phyloP scores from a whole-genome alignment of 2,113 vertebrate species.

The Caracal caracal region DNA sequence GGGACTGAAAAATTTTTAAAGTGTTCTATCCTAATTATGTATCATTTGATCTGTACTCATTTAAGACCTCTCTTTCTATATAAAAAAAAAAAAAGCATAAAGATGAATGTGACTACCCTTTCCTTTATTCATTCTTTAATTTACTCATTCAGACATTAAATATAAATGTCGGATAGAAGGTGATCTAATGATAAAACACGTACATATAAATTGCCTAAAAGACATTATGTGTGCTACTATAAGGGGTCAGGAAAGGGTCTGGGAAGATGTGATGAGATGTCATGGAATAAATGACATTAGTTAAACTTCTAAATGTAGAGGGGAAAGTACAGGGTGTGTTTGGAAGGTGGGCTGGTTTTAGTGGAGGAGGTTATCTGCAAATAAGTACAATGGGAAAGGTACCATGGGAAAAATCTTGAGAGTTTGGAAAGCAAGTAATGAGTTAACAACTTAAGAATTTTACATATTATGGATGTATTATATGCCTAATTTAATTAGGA shows the following conservation, averaged over 20 bases:
- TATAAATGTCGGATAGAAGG: not conserved
- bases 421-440: constrained; percentile 11
- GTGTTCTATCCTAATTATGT: not conserved
- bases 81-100: not conserved
- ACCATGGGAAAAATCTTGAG: not conserved
- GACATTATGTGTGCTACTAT: not conserved
- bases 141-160: constrained; percentile 6
- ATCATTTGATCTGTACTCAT: not conserved
- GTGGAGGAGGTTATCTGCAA: not conserved
- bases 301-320: constrained; percentile 19
- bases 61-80: not conserved
- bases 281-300: not conserved
- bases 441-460: constrained; percentile 8
- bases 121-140: not conserved
- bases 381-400: not conserved
- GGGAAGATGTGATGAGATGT: not conserved
- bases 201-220: not conserved
- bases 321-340: not conserved
- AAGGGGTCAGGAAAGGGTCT: not conserved
- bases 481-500: constrained; percentile 5
- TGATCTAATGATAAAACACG: not conserved
- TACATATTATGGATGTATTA: not conserved
- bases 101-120: not conserved
- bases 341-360: not conserved
- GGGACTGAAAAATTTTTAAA: not conserved